phyloP scores from a whole-genome alignment of 1,140 invertebrate genomes.

The Dufourea novaeangliae region DNA sequence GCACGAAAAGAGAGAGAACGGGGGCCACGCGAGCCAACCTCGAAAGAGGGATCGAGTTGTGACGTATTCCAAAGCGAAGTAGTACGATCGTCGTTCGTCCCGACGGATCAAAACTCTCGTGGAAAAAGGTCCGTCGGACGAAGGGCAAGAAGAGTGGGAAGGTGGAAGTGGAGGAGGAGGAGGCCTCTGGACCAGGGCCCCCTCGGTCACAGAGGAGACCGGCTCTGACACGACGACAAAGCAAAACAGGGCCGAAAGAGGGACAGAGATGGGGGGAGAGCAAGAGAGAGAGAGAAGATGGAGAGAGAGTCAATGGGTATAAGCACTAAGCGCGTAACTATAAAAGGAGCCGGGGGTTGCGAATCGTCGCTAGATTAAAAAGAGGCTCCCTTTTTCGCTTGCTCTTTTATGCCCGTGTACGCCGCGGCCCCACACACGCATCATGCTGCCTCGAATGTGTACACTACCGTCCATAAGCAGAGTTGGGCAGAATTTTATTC shows the following conservation, averaged over 20 bases:
- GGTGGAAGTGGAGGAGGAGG: neutral
- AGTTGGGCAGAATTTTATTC: no score
- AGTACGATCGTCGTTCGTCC: slow-evolving; percentile 22
- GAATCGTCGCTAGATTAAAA: slow-evolving; percentile 82
- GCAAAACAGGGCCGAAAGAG: slow-evolving; percentile 43
- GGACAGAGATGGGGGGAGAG: slow-evolving; percentile 4
- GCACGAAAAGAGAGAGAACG: neutral
- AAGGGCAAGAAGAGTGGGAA: neutral
- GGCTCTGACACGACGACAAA: slow-evolving; percentile 49
- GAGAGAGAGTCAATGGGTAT: slow-evolving; percentile 76
- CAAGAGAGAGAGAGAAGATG: slow-evolving; percentile 29
- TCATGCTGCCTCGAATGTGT: slow-evolving; percentile 53
- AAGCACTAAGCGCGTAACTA: slow-evolving; percentile 80
- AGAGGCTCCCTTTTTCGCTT: slow-evolving; percentile 80
- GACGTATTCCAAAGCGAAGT: slow-evolving; percentile 2
- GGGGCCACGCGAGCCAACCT: neutral
- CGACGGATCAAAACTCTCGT: neutral
- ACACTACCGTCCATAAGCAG: neutral
- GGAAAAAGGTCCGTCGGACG: slow-evolving; percentile 12
- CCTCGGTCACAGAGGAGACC: slow-evolving; percentile 29
- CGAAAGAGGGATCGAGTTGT: neutral
- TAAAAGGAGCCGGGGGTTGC: slow-evolving; percentile 79
- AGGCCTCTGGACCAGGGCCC: slow-evolving; percentile 14
- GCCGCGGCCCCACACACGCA: slow-evolving; percentile 67
- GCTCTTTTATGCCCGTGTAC: slow-evolving; percentile 79